Evolutionary conservation across 2,888 invertebrate species (phyloP), one percentile per base, ranked within the genome.

Genomic region (Metalampra italica): DNA sequence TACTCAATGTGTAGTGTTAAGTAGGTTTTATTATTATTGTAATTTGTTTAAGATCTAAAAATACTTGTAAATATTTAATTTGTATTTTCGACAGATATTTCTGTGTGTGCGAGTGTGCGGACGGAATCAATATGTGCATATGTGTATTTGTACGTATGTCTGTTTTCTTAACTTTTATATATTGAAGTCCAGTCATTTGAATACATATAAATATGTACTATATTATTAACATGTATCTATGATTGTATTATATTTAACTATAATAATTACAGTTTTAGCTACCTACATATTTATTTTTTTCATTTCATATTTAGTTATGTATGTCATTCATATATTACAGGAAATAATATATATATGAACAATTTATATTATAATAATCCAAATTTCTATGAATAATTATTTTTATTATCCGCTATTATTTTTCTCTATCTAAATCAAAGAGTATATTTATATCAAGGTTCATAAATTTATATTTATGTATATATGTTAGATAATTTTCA

Each of bases 31-130:
- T 39, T 22, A 22, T 22, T 22, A 22, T 22, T 22, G 22, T 22
- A 22, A 22, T 22, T 49, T 45, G 41, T 41, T 52, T 50, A 54
- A 52, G 46, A 46, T 48, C 43, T 53, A 43, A 45, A 45, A 30
- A 44, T 45, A 56, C 46, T 56, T 59, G 61, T 59, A 59, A 54
- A 59, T 61, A 52, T 46, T 40, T 41, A 49, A 55, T 48, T 52
- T 55, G 58, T 57, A 55, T 54, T 56, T 49, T 47, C 55, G 54
- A 42, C 37, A 49, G 29, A 22, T 50, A 53, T 29, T 50, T 38
- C 49, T 32, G 53, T 50, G 39, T 49, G 45, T 43, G 14, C 14
- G 49, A 37, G 39, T 22, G 22, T 22, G 5, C 22, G 22, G 22
- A 22, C 22, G 50, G 55, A 22, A 22, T 22, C 22, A 22, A 9